Conservation (phyloP, 2,888 invertebrate genomes). For the Xestoiulus laeticollis region DNA sequence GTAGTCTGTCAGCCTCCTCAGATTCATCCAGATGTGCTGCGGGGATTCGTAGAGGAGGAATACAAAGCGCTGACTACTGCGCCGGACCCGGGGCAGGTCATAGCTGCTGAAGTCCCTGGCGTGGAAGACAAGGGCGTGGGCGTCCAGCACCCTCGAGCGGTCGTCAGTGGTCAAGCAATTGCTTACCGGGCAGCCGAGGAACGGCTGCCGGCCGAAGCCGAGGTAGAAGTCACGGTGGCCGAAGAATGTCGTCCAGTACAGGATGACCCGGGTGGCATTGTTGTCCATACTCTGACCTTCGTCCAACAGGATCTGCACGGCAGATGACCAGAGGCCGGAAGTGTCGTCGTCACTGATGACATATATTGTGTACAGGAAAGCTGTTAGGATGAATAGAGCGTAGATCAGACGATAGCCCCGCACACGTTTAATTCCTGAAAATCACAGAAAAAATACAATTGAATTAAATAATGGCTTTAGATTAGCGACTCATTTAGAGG, state of each 20-base stretch:
- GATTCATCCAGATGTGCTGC: constrained; percentile 54
- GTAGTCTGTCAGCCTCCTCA: constrained; percentile 54
- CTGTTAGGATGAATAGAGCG: not conserved
- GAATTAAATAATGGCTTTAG: too few species aligned
- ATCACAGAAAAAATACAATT: too few species aligned
- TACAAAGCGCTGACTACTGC: constrained; percentile 55
- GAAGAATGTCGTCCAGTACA: constrained; percentile 52
- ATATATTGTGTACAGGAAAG: not conserved
- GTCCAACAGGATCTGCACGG: not conserved
- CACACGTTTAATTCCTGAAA: not conserved
- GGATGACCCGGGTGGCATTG: constrained; percentile 33
- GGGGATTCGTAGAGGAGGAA: constrained; percentile 57
- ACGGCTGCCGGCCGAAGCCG: constrained; percentile 50
- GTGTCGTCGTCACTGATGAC: not conserved
- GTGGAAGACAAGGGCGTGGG: constrained; percentile 57
- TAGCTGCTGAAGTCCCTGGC: constrained; percentile 54
- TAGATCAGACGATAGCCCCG: not conserved
- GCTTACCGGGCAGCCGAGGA: constrained; percentile 44
- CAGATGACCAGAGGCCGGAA: not conserved
- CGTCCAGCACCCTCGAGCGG: constrained; percentile 22
- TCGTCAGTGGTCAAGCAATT: constrained; percentile 55
- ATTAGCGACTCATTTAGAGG: too few species aligned
- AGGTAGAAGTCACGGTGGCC: constrained; percentile 34
- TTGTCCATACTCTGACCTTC: not conserved
- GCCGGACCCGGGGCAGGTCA: constrained; percentile 52